Percentiles rank a stretch among this genome's conserved stretches.
Evolutionary conservation across 2,797 vertebrate species (phyloP).

Genomic region (Lateolabrax maculatus): DNA sequence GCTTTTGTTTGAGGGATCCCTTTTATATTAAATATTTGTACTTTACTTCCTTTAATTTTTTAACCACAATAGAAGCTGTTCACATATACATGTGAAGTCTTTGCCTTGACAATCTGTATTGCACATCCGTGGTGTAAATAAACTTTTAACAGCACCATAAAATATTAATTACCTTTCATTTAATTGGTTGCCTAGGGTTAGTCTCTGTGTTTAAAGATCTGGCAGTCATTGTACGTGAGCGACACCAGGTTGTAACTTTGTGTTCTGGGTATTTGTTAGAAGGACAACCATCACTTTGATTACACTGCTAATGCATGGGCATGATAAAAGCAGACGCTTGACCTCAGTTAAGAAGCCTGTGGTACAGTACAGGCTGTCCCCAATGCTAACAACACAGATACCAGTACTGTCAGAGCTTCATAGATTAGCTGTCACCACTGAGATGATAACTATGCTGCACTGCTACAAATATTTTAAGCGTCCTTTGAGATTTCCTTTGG

Average conservation of each 20-base stretch:
- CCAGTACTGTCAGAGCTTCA: constrained; percentile 10
- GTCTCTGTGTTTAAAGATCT: neutral
- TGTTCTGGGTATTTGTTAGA: neutral
- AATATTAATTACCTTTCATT: constrained; percentile 13
- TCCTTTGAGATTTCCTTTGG: neutral
- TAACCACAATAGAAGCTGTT: neutral
- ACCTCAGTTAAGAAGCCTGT: constrained; percentile 28
- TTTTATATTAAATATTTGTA: neutral
- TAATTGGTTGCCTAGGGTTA: neutral
- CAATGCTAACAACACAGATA: constrained; percentile 24
- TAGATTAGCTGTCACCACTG: constrained; percentile 18
- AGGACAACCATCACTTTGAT: neutral
- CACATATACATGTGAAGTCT: neutral
- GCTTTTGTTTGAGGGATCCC: neutral
- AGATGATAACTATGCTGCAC: constrained; percentile 19
- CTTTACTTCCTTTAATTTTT: neutral
- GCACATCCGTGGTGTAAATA: constrained; percentile 19
- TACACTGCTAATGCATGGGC: too few relatives aligned
- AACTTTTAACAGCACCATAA: constrained; percentile 1
- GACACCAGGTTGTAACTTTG: neutral
- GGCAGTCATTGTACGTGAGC: neutral
- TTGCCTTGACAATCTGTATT: neutral
- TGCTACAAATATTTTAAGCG: constrained; percentile 12
- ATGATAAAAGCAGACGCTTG: constrained; percentile 28
- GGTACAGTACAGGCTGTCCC: constrained; percentile 41